These are phyloP conservation scores for Chionoecetes opilio DNA, from an alignment of 1,140 invertebrate species.

Conservation along the genomic window DNA sequence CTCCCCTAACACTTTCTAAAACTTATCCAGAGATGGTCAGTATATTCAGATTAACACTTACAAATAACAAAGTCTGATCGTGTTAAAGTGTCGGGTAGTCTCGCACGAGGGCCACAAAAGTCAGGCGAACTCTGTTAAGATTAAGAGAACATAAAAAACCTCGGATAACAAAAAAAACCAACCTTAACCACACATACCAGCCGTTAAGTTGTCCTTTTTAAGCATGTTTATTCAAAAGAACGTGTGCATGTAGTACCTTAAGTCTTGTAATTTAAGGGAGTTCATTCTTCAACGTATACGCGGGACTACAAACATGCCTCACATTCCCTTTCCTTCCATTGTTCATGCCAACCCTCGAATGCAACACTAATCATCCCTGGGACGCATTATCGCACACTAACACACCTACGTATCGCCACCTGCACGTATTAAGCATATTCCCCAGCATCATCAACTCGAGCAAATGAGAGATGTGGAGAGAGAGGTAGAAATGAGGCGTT, in stretches of 20 bases:
- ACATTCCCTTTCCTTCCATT: background rate
- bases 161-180: background rate
- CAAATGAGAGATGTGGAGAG: background rate
- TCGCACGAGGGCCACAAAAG: background rate
- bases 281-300: background rate
- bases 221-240: background rate
- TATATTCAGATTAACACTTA: background rate
- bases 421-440: slow-evolving; percentile 16
- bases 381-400: background rate
- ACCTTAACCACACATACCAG: background rate
- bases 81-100: background rate
- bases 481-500: background rate
- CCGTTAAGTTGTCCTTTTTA: background rate
- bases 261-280: background rate
- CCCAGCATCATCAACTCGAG: background rate
- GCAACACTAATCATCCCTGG: background rate
- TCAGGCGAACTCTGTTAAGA: background rate
- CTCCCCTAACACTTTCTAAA: background rate
- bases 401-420: background rate
- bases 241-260: too few species aligned
- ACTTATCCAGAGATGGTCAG: background rate
- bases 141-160: background rate
- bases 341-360: background rate
- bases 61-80: background rate
- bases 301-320: background rate